Conservation (phyloP, 2,113 vertebrate genomes). For the Sinocyclocheilus maitianheensis region DNA sequence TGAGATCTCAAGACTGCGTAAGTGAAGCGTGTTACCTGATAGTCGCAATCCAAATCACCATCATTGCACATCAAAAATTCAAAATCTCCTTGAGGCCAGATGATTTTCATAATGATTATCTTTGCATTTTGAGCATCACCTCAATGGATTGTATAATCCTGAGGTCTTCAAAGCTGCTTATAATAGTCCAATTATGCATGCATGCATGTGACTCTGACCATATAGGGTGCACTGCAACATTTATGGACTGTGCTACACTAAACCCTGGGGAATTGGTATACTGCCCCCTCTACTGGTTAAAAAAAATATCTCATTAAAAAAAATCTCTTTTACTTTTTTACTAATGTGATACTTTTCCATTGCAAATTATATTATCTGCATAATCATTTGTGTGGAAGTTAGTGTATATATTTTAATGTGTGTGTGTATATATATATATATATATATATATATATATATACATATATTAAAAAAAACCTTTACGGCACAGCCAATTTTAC, state of each 20-base stretch:
- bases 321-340: background rate
- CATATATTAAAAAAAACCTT: too few relatives aligned
- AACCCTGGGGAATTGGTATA: background rate
- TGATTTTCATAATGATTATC: background rate
- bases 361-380: background rate
- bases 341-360: background rate
- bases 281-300: slow-evolving; percentile 29
- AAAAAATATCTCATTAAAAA: background rate
- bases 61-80: background rate
- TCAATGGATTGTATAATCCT: background rate
- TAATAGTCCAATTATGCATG: background rate
- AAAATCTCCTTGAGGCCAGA: background rate
- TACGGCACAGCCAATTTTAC: too few relatives aligned
- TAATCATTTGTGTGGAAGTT: background rate
- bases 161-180: background rate
- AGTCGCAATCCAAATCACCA: background rate
- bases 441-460: too few relatives aligned
- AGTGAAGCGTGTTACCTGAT: background rate
- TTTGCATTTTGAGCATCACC: slow-evolving; percentile 10
- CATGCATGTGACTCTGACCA: background rate
- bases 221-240: background rate
- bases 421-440: too few relatives aligned
- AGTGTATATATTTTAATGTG: too few relatives aligned
- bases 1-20: background rate
- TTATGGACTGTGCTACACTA: background rate